Percentiles rank a stretch among this genome's conserved stretches.
Evolutionary conservation across 1,140 invertebrate species (phyloP).

Genomic region (Pissodes strobi): DNA sequence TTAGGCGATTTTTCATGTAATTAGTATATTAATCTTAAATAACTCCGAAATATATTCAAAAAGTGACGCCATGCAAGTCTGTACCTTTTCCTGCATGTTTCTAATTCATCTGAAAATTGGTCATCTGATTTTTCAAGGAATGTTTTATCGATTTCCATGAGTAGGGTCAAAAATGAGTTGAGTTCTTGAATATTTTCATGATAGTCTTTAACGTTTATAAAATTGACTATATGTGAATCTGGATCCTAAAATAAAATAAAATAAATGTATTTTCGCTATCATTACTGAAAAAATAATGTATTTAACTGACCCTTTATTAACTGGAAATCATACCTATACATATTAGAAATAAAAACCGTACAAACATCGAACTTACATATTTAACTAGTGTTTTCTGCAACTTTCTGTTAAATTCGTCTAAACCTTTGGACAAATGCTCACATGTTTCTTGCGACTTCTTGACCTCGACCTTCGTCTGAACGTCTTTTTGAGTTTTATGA

Average conservation of each 20-base stretch:
- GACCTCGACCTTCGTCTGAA: conserved; percentile 32
- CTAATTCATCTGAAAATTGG: conserved; percentile 2
- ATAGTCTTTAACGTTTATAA: conserved; percentile 28
- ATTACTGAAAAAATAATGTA: no score
- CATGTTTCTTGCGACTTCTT: conserved; percentile 32
- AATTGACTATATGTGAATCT: conserved; percentile 33
- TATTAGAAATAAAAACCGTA: no score
- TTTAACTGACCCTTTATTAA: no score
- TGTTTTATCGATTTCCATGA: conserved; percentile 18
- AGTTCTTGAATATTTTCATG: conserved; percentile 28
- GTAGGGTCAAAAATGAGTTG: conserved; percentile 10
- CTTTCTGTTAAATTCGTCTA: conserved; percentile 31
- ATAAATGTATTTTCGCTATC: no score
- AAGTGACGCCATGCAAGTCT: no score
- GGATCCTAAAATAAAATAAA: conserved; percentile 21
- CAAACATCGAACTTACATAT: not conserved
- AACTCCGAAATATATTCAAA: no score
- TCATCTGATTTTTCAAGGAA: conserved; percentile 10
- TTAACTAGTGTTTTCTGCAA: not conserved
- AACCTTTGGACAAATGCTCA: conserved; percentile 12
- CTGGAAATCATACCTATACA: no score
- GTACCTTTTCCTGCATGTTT: conserved; percentile 14
- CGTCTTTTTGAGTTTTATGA: conserved; percentile 27
- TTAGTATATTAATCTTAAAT: no score
- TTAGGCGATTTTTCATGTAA: no score